These are phyloP conservation scores for Hyalella azteca DNA, from an alignment of 2,888 invertebrate genomes.

Conservation along the genomic window DNA sequence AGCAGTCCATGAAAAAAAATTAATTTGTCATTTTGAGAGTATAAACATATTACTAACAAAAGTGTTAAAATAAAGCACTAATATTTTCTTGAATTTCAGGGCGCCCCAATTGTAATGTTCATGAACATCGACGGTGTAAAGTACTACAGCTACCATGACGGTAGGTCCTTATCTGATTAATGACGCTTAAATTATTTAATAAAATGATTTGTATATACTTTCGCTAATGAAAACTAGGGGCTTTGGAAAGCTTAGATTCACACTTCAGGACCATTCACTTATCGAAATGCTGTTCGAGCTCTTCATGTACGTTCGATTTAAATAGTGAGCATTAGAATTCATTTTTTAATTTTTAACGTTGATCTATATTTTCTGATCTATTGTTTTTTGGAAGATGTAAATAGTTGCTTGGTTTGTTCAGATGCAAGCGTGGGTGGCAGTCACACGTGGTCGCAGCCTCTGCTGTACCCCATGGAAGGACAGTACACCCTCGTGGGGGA, in stretches of 20 bases:
- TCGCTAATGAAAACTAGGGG: too few species aligned
- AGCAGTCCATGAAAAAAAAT: too few species aligned
- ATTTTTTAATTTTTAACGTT: too few species aligned
- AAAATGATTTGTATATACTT: neutral
- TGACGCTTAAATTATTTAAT: neutral
- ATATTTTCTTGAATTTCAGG: neutral
- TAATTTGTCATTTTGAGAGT: too few species aligned
- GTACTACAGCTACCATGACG: slow-evolving; percentile 30
- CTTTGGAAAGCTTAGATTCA: too few species aligned
- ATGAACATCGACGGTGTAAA: neutral
- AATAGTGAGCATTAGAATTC: too few species aligned
- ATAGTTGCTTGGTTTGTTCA: neutral
- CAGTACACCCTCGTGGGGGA: slow-evolving; percentile 15
- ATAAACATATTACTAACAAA: neutral
- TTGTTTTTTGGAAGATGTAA: too few species aligned
- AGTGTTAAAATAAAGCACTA: neutral
- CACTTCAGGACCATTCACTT: too few species aligned
- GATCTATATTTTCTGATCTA: too few species aligned
- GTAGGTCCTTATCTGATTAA: neutral
- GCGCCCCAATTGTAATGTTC: slow-evolving; percentile 21
- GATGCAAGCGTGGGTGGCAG: slow-evolving; percentile 23
- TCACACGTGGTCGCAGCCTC: slow-evolving; percentile 1
- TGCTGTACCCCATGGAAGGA: slow-evolving; percentile 29
- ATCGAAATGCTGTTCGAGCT: too few species aligned
- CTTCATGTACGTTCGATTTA: too few species aligned